A percentile compares a stretch with the other conserved stretches of the same genome.
Conservation (phyloP, 2,888 invertebrate species). For the Drosophila ezoana region DNA sequence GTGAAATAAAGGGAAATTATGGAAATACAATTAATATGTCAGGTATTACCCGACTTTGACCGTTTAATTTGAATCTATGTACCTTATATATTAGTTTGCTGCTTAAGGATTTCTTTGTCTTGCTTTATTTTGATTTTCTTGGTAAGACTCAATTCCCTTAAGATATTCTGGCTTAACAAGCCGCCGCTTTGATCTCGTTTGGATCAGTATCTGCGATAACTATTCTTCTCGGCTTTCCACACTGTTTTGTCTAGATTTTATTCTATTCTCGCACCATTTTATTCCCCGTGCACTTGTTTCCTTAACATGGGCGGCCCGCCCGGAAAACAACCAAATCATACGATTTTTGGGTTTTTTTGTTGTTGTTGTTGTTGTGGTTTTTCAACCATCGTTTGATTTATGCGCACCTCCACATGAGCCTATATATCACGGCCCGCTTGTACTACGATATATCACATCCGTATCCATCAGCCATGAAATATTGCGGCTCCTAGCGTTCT, state of each 20-base stretch:
- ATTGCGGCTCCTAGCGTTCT: constrained; percentile 52
- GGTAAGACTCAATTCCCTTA: constrained; percentile 7
- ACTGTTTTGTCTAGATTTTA: constrained; percentile 16
- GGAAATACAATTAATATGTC: too few relatives aligned
- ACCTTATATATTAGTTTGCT: too few relatives aligned
- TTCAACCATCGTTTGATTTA: constrained; percentile 61
- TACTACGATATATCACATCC: constrained; percentile 66
- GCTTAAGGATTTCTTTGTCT: too few relatives aligned
- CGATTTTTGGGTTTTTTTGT: constrained; percentile 8
- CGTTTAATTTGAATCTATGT: too few relatives aligned
- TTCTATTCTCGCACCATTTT: not conserved
- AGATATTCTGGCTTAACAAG: constrained; percentile 1
- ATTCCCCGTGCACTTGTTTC: constrained; percentile 43
- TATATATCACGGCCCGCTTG: constrained; percentile 65
- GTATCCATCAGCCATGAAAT: constrained; percentile 79
- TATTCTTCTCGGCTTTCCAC: constrained; percentile 32
- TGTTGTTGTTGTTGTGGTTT: constrained; percentile 8
- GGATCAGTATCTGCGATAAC: constrained; percentile 28
- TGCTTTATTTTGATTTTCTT: not conserved
- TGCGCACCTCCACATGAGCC: constrained; percentile 66
- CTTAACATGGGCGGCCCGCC: constrained; percentile 22
- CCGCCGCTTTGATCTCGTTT: constrained; percentile 41
- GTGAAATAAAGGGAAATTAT: too few relatives aligned
- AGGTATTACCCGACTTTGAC: too few relatives aligned
- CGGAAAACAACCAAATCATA: constrained; percentile 31